Conservation (phyloP, 2,888 invertebrate species). For the Ichneumoninae sp. region DNA sequence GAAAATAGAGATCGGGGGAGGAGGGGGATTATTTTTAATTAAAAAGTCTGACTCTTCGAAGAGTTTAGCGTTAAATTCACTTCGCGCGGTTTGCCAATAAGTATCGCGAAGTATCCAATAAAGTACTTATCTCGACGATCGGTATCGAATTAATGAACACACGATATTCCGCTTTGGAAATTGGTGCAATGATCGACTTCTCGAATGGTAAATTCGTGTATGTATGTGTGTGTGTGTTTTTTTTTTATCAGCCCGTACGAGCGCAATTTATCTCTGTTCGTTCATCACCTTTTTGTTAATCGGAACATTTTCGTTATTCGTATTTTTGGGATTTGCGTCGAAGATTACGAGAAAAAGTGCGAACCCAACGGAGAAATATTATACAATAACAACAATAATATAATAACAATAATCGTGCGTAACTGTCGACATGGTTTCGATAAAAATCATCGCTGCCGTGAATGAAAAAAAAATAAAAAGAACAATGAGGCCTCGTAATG, state of each 20-base stretch:
- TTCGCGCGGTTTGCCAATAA: slow-evolving; percentile 11
- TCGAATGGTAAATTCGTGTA: slow-evolving; percentile 35
- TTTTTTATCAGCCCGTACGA: slow-evolving; percentile 3
- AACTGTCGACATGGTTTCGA: neutral
- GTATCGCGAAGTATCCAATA: slow-evolving; percentile 10
- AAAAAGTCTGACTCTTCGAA: slow-evolving; percentile 44
- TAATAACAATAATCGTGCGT: slow-evolving; percentile 2
- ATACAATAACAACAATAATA: slow-evolving; percentile 35
- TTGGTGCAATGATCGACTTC: slow-evolving; percentile 34
- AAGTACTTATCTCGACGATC: slow-evolving; percentile 47
- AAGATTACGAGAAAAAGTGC: slow-evolving; percentile 26
- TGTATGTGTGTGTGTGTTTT: neutral
- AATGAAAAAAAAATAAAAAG: slow-evolving; percentile 2
- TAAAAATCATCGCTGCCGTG: slow-evolving; percentile 20
- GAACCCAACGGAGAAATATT: slow-evolving; percentile 41
- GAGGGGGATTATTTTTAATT: neutral
- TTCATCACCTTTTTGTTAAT: slow-evolving; percentile 29
- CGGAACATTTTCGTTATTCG: slow-evolving; percentile 18
- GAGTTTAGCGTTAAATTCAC: slow-evolving; percentile 23
- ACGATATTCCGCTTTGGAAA: slow-evolving; percentile 55
- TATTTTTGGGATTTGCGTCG: slow-evolving; percentile 18
- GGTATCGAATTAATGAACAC: slow-evolving; percentile 64
- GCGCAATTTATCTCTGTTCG: slow-evolving; percentile 17
- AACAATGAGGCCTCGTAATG: neutral
- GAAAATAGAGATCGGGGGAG: slow-evolving; percentile 8